A percentile compares a stretch with the other conserved stretches of the same genome.
phyloP scores from a whole-genome alignment of 2,797 vertebrate genomes.

The Sternotherus odoratus region DNA sequence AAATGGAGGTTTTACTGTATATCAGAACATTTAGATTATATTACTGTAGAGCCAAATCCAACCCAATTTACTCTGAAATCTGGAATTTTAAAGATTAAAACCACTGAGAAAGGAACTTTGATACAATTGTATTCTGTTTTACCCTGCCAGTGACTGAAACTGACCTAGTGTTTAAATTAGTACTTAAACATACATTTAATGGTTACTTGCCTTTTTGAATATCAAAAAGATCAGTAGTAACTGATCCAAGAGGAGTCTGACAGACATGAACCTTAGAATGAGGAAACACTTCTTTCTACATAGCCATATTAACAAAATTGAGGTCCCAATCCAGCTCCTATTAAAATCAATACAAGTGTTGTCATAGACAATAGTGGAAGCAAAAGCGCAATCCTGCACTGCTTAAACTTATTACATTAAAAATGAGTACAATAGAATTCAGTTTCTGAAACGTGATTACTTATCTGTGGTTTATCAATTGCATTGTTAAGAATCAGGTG shows the following conservation, averaged over 20 bases:
- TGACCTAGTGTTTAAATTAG: slow-evolving; percentile 19
- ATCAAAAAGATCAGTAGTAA: slow-evolving; percentile 51
- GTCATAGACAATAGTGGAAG: neutral
- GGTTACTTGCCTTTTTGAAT: slow-evolving; percentile 57
- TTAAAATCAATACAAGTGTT: neutral
- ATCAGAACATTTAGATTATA: neutral
- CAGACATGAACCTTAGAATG: slow-evolving; percentile 28
- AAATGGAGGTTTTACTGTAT: no score
- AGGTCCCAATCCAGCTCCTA: neutral
- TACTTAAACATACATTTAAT: neutral
- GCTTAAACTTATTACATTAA: slow-evolving; percentile 4
- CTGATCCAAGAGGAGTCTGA: slow-evolving; percentile 26
- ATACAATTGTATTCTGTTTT: neutral
- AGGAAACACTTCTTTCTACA: slow-evolving; percentile 40
- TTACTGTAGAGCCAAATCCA: neutral
- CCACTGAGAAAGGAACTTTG: neutral
- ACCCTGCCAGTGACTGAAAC: slow-evolving; percentile 13
- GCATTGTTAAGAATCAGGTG: neutral
- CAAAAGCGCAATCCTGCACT: slow-evolving; percentile 24
- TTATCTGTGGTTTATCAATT: slow-evolving; percentile 25
- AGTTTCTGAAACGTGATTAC: neutral
- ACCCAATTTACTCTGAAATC: neutral
- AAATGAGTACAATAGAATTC: neutral
- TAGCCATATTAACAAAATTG: neutral
- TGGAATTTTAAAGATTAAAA: neutral